phyloP scores from a whole-genome alignment of 2,888 invertebrate genomes.

The Argynnis bischoffii region DNA sequence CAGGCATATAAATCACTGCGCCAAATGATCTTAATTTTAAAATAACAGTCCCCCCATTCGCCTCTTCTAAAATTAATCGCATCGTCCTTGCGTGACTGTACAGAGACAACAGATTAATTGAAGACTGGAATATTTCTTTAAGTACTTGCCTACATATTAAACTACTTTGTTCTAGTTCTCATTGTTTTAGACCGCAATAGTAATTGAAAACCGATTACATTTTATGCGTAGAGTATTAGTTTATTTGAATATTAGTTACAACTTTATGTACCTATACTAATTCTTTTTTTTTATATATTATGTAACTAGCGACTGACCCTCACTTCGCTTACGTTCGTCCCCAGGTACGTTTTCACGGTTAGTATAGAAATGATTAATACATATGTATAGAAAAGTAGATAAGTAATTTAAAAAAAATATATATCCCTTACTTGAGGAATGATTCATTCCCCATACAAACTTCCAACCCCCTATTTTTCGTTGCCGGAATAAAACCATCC shows the following conservation, averaged over 20 bases:
- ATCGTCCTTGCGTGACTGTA: slow-evolving; percentile 23
- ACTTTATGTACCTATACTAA: too few relatives aligned
- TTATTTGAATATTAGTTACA: background rate
- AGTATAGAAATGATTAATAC: too few relatives aligned
- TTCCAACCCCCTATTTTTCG: too few relatives aligned
- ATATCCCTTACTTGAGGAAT: too few relatives aligned
- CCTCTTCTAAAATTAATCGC: slow-evolving; percentile 20
- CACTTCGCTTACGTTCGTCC: too few relatives aligned
- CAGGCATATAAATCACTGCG: background rate
- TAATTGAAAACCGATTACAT: slow-evolving; percentile 12
- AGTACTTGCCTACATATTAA: slow-evolving; percentile 11
- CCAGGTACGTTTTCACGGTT: too few relatives aligned
- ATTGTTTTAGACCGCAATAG: slow-evolving; percentile 10
- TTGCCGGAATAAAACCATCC: too few relatives aligned
- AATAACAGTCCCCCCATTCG: slow-evolving; percentile 9
- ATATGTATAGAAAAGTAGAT: too few relatives aligned
- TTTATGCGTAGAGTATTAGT: background rate
- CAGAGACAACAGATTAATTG: slow-evolving; percentile 25
- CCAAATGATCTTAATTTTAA: slow-evolving; percentile 13
- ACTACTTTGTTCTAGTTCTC: slow-evolving; percentile 14
- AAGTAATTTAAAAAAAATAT: too few relatives aligned
- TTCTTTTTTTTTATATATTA: too few relatives aligned
- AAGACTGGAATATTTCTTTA: slow-evolving; percentile 20
- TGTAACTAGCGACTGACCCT: too few relatives aligned
- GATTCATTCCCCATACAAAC: too few relatives aligned